Conservation (phyloP, 2,113 vertebrate genomes). For the Notiomystis cincta region DNA sequence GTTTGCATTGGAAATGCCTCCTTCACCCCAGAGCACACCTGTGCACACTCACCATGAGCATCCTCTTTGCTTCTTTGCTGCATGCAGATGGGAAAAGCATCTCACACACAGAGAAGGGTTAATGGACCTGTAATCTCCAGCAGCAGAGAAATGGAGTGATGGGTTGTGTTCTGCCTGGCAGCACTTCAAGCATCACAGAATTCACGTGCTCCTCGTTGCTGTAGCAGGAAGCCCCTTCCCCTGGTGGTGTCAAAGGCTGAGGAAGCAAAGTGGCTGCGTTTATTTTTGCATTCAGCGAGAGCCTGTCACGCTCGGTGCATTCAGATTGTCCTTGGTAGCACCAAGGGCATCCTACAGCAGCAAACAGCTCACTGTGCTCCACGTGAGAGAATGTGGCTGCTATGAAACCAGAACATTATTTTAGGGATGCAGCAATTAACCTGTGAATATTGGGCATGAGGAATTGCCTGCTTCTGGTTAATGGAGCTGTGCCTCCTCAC, state of each 20-base stretch:
- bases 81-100: neutral
- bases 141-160: neutral
- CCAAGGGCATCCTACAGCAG: slow-evolving; percentile 35
- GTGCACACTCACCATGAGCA: fast-evolving
- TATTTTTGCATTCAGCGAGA: neutral
- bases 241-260: neutral
- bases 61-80: neutral
- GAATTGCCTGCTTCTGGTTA: neutral
- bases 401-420: neutral
- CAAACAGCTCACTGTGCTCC: neutral
- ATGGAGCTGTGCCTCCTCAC: neutral
- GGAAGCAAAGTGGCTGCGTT: neutral
- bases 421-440: slow-evolving; percentile 16
- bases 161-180: neutral
- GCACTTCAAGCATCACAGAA: neutral
- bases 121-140: neutral
- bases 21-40: neutral
- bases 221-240: neutral
- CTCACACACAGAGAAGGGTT: neutral
- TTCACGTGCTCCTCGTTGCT: neutral
- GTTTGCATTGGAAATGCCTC: neutral
- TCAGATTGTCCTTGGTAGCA: slow-evolving; percentile 30
- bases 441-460: neutral
- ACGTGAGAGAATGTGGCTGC: neutral
- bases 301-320: neutral